These are phyloP conservation scores for Kuschelorhynchus macadamiae DNA, from an alignment of 2,888 invertebrate genomes.

Conservation along the genomic window DNA sequence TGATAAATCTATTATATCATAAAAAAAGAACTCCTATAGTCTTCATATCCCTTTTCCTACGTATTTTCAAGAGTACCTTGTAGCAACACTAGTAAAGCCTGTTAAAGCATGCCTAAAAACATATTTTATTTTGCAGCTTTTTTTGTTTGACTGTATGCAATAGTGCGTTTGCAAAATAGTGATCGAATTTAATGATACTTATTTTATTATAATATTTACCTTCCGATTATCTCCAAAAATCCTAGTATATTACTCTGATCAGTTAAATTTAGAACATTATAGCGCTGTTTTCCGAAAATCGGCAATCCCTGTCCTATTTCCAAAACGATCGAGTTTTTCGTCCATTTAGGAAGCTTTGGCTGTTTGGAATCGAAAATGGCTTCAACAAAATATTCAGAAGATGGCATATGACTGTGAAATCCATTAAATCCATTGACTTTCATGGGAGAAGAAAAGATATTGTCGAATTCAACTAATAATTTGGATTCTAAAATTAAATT, in stretches of 20 bases:
- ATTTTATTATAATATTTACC: too few species aligned
- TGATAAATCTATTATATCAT: too few species aligned
- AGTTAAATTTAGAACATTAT: neutral
- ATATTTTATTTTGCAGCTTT: too few species aligned
- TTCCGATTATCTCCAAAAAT: constrained; percentile 21
- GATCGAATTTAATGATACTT: too few species aligned
- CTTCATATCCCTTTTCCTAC: too few species aligned
- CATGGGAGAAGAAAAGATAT: constrained; percentile 1
- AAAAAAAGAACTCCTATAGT: too few species aligned
- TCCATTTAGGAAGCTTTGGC: neutral
- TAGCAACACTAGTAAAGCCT: too few species aligned
- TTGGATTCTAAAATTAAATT: constrained; percentile 13
- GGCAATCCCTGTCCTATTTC: constrained; percentile 37
- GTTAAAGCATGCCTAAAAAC: too few species aligned
- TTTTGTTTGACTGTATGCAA: too few species aligned
- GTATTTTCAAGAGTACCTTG: too few species aligned
- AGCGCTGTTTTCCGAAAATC: neutral
- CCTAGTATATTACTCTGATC: neutral
- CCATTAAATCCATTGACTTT: neutral
- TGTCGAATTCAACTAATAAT: constrained; percentile 17
- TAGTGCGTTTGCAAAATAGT: too few species aligned
- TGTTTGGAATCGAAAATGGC: constrained; percentile 4
- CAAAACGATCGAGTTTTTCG: constrained; percentile 37
- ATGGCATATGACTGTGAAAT: neutral
- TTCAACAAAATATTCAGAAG: neutral